Percentiles rank a stretch among this genome's conserved stretches.
Evolutionary conservation across 2,888 invertebrate genomes (phyloP).

Genomic region (Spicauda simplicius): DNA sequence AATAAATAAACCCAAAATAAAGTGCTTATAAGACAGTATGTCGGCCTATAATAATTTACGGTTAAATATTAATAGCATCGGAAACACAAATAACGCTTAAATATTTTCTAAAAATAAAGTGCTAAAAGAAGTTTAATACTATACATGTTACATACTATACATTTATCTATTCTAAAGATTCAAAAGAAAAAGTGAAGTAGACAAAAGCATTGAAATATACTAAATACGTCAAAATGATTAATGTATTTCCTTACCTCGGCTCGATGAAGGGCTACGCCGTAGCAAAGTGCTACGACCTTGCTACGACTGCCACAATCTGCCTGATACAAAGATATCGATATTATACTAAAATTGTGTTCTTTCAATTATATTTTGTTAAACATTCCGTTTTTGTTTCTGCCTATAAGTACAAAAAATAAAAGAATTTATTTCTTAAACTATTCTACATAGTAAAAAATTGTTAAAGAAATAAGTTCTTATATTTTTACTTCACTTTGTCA

Average conservation of each 20-base stretch:
- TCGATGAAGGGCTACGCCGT: conserved; percentile 25
- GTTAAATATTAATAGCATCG: not conserved
- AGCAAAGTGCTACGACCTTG: conserved; percentile 30
- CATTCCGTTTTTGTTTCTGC: no score
- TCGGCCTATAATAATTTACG: no score
- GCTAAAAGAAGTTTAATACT: not conserved
- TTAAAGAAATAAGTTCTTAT: no score
- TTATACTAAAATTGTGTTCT: not conserved
- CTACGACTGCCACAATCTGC: conserved; percentile 1
- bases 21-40: no score
- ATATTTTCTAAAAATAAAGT: not conserved
- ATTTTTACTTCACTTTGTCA: no score
- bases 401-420: no score
- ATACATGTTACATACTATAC: no score
- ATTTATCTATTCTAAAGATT: not conserved
- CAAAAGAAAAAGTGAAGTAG: not conserved
- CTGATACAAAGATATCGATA: not conserved
- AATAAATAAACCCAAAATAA: no score
- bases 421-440: no score
- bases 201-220: conserved; percentile 20
- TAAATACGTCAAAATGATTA: conserved; percentile 26
- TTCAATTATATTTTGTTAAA: not conserved
- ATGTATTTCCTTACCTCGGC: conserved; percentile 21
- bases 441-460: no score
- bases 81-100: not conserved